phyloP scores from a whole-genome alignment of 2,888 invertebrate genomes.

The Atethmia centrago region DNA sequence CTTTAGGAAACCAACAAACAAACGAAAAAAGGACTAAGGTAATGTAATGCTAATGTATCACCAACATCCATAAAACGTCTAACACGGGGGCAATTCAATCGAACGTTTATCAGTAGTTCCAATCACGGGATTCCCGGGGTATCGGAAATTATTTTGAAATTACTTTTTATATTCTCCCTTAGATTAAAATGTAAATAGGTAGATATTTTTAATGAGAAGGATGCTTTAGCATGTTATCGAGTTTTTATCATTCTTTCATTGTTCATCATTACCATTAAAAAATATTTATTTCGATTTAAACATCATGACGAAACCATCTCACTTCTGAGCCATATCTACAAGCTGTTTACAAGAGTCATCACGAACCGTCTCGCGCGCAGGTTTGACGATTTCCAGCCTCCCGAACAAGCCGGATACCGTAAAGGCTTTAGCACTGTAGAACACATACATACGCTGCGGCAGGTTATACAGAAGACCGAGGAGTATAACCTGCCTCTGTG shows the following conservation, averaged over 20 bases:
- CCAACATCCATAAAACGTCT: neutral
- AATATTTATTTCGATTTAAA: neutral
- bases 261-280: neutral
- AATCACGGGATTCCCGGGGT: neutral
- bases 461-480: no score
- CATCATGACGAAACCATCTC: no score
- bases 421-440: no score
- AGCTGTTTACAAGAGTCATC: no score
- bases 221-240: no score
- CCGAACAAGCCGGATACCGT: no score
- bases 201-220: neutral
- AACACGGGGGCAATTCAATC: neutral
- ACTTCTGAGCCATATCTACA: no score
- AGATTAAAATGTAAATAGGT: neutral
- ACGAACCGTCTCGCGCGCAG: no score
- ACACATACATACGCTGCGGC: no score
- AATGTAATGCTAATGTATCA: neutral
- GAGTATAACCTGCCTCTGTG: no score
- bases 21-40: neutral
- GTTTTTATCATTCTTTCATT: neutral
- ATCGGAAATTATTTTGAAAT: neutral
- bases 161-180: neutral
- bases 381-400: no score
- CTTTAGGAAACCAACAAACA: neutral
- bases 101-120: neutral